Evolutionary conservation across 2,797 vertebrate genomes (phyloP), one percentile per base, ranked within the genome.

Genomic region (Peromyscus nudipes): DNA sequence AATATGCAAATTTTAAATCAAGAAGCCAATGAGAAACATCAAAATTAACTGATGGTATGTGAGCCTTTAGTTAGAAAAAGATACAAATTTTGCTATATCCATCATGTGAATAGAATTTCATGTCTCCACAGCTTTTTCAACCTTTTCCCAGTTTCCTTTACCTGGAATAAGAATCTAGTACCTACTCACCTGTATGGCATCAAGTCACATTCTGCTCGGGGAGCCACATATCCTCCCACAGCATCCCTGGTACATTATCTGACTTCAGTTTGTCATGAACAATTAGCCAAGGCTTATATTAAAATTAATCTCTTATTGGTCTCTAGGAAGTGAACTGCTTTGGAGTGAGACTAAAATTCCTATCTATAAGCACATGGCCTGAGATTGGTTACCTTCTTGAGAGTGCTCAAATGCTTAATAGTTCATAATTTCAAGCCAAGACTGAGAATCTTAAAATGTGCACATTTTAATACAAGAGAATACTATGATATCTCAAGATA

Each of bases 1-100:
- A 91, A 52, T 25, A 75, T 43, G n/a, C 21, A 81, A 80, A 80
- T 17, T 34, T 91, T 62, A 96, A 93, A 37, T 85, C 5, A 77
- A 49, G 11, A 25, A 88, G 10, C 12, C 69, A 88, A 87, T 76
- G 46, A 31, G 1, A 12, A 9, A 25, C 1, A 73, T 87, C 10
- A 23, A 43, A 92, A 62, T 73, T 95, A 37, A 69, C 27, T 86
- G 21, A 4, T 52, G 67, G 29, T 82, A 23, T 80, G 13, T 82
- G 62, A 40, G 10, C 60, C 37, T 23, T 93, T 71, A 37, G 37
- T 60, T 81, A 7, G 27, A 67, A 40, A 92, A 92, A 62, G 10
- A 46, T 69, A 52, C 6, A 81, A 46, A 88, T 16, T 14, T 25
- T 80, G 19, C 6, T 55, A 17, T 82, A 40, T 55, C 7, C 9